Percentiles rank a stretch among this genome's conserved stretches.
These are phyloP conservation scores for Callocephalon fimbriatum DNA, from an alignment of 2,113 vertebrate genomes.

Conservation along the genomic window DNA sequence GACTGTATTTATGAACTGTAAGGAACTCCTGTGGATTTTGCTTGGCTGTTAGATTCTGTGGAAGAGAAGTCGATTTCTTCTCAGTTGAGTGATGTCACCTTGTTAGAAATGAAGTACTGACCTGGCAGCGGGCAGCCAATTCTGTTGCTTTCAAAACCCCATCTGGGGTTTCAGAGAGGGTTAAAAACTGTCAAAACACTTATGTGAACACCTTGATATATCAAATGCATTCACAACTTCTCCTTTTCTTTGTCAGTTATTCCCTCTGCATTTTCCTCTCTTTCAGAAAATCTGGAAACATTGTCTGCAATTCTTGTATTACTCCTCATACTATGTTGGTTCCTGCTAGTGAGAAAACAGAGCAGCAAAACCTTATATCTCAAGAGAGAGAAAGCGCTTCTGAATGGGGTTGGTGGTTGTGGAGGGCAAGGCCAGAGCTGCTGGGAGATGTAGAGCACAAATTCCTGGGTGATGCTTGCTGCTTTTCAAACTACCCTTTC, in stretches of 20 bases:
- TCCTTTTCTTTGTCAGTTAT: background rate
- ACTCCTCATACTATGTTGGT: background rate
- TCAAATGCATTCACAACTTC: background rate
- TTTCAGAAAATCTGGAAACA: background rate
- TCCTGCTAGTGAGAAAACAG: background rate
- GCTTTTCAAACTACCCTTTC: background rate
- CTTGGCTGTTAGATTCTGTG: background rate
- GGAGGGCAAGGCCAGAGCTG: background rate
- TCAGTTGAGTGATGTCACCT: background rate
- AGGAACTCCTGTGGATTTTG: background rate
- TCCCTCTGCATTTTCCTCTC: background rate
- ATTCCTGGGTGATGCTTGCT: background rate
- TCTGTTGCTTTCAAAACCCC: background rate
- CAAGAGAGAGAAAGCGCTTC: background rate
- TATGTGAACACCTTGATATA: background rate
- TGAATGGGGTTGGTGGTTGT: background rate
- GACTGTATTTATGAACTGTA: conserved; percentile 22
- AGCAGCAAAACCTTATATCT: background rate
- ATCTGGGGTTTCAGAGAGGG: background rate
- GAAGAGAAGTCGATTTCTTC: background rate
- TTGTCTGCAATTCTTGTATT: background rate
- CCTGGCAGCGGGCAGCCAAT: background rate
- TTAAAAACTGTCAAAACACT: background rate
- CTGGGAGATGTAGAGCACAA: background rate
- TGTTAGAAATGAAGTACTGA: background rate